Conservation (phyloP, 2,888 invertebrate species). For the Steinernema hermaphroditum region DNA sequence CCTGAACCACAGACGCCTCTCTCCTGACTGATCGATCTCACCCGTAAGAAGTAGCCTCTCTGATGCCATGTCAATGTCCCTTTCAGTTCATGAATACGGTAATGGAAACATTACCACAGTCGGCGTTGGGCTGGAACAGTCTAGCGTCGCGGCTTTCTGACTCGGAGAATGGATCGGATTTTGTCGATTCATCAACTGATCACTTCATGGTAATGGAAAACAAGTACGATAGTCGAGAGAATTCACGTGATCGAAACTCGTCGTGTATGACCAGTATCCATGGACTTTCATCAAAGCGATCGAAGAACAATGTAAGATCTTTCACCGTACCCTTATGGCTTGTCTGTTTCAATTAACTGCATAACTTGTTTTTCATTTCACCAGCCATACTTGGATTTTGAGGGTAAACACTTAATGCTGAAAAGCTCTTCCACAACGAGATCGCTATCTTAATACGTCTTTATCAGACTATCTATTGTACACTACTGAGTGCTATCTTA, state of each 20-base stretch:
- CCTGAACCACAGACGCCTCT: neutral
- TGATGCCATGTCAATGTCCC: neutral
- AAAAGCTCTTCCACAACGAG: neutral
- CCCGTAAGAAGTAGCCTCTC: neutral
- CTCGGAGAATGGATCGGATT: constrained; percentile 14
- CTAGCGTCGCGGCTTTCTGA: constrained; percentile 19
- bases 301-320: constrained; percentile 22
- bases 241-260: constrained; percentile 26
- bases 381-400: neutral
- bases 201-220: constrained; percentile 20
- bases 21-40: constrained; percentile 13
- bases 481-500: no score
- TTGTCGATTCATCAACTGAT: constrained; percentile 16
- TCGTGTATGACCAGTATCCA: constrained; percentile 15
- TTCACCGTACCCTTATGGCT: neutral
- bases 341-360: neutral
- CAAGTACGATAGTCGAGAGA: constrained; percentile 25
- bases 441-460: neutral
- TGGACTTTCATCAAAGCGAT: constrained; percentile 8
- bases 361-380: neutral
- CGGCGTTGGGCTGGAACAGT: constrained; percentile 27
- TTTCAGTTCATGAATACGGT: constrained; percentile 26
- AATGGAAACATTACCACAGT: constrained; percentile 28
- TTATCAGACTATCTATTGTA: no score
- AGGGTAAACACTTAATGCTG: no score